phyloP scores from a whole-genome alignment of 2,113 vertebrate genomes.

The Channa maculata region DNA sequence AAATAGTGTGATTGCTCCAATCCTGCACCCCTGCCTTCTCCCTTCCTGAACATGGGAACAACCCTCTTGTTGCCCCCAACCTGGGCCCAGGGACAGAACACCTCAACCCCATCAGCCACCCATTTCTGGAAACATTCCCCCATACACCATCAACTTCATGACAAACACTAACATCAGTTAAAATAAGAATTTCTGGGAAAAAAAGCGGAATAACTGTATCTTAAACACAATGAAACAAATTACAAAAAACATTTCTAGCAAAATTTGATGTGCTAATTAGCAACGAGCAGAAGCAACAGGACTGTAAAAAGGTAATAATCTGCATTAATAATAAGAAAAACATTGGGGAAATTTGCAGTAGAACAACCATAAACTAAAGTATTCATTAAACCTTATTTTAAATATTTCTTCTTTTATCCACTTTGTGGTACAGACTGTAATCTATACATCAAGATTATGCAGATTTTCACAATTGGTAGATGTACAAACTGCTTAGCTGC shows the following conservation, averaged over 20 bases:
- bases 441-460: background rate
- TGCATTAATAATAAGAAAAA: constrained; percentile 2
- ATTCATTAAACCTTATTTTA: too few relatives aligned
- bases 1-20: constrained; percentile 77
- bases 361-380: too few relatives aligned
- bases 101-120: constrained; percentile 11
- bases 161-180: constrained; percentile 51
- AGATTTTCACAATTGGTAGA: background rate
- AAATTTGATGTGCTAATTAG: too few relatives aligned
- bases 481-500: background rate
- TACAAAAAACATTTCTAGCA: background rate
- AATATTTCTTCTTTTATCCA: background rate
- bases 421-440: background rate
- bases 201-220: too few relatives aligned
- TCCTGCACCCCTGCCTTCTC: constrained; percentile 61
- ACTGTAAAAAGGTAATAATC: background rate
- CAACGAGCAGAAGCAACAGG: too few relatives aligned
- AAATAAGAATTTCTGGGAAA: constrained; percentile 19
- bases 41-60: constrained; percentile 70
- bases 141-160: constrained; percentile 3
- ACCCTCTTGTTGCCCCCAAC: constrained; percentile 26
- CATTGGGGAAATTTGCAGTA: too few relatives aligned
- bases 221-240: constrained; percentile 8
- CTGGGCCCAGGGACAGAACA: constrained; percentile 40
- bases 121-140: background rate